Percentiles rank a stretch among this genome's conserved stretches.
These are phyloP conservation scores for Aphelinus atriplicis DNA, from an alignment of 1,140 invertebrate genomes.

Conservation along the genomic window DNA sequence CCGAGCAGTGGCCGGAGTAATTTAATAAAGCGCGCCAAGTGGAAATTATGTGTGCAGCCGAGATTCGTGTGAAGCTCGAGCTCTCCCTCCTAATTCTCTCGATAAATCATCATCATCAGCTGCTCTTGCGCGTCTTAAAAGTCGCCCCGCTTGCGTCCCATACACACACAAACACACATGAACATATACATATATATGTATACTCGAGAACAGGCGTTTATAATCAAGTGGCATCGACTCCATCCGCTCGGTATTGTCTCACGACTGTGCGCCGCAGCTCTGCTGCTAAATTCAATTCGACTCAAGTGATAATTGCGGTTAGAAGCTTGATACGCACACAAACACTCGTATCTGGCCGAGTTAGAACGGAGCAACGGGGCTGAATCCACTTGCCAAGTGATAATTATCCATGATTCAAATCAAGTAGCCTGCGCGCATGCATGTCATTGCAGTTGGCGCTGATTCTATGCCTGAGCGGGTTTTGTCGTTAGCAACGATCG, in stretches of 20 bases:
- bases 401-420: no score
- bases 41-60: neutral
- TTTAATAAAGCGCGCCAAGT: neutral
- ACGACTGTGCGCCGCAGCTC: neutral
- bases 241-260: conserved; percentile 41
- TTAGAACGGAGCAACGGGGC: no score
- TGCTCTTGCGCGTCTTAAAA: conserved; percentile 28
- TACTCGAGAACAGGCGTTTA: conserved; percentile 3
- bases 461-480: no score
- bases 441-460: no score
- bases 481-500: no score
- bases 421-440: no score
- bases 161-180: no score
- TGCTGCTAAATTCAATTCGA: conserved; percentile 36
- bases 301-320: conserved; percentile 38
- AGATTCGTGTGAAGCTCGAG: conserved; percentile 14
- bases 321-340: no score
- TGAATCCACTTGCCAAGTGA: no score
- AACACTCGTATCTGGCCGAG: no score
- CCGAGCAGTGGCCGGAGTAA: neutral
- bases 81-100: conserved; percentile 7
- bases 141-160: neutral
- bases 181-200: no score
- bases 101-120: conserved; percentile 35
- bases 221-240: conserved; percentile 42